phyloP scores from a whole-genome alignment of 2,113 vertebrate genomes.

The Phaethornis superciliosus region DNA sequence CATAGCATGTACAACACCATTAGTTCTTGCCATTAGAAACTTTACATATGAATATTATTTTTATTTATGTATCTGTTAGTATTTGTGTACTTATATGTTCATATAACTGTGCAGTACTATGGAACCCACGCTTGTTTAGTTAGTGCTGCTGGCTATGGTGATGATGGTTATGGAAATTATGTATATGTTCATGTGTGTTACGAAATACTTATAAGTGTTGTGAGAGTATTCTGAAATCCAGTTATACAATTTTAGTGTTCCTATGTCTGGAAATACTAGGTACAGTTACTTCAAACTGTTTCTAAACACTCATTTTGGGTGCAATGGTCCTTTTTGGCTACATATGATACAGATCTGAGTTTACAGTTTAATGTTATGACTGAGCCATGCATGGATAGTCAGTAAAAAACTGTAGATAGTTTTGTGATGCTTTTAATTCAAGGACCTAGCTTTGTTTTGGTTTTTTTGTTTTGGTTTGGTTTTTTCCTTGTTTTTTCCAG shows the following conservation, averaged over 20 bases:
- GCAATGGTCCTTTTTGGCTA: background rate
- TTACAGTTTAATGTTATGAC: background rate
- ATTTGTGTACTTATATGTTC: background rate
- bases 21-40: background rate
- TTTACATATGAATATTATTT: background rate
- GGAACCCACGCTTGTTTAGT: background rate
- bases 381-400: background rate
- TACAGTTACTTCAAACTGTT: background rate
- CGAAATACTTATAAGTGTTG: background rate
- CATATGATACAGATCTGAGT: background rate
- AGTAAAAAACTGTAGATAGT: background rate
- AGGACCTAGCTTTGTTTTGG: background rate
- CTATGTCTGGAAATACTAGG: background rate
- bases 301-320: background rate
- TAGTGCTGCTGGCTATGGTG: background rate
- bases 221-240: background rate
- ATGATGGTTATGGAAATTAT: background rate
- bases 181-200: background rate
- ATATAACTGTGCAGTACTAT: background rate
- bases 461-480: too few relatives aligned
- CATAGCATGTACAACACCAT: background rate
- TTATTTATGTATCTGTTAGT: background rate
- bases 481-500: too few relatives aligned
- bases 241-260: background rate
- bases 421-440: background rate